Base-by-base conservation (phyloP, 2,113 vertebrate genomes). In the Tyto alba region DNA sequence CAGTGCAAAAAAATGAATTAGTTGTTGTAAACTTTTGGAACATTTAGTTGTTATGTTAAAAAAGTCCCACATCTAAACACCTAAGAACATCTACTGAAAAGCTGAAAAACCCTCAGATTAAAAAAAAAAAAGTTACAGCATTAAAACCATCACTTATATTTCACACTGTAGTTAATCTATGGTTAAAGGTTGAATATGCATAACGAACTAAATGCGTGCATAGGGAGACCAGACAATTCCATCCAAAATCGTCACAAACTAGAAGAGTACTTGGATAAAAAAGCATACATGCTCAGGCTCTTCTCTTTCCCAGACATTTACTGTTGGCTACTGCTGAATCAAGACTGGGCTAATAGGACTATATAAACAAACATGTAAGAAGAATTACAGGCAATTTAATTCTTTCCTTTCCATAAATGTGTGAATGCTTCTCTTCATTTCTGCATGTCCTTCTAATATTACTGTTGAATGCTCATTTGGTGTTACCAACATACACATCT, bases 171-270 rank as follows among this genome's bases (percentile, higher is more conserved):
- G 32, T 66, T 88, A 82, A 74, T 19, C 47, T 53, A 36, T 0
- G 0, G 36, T 21, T 69, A 71, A 41, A 71, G 59, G 30, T 63
- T 74, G 78, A 75, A 41, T 27, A 78, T 1, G 2, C 0, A 0
- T 67, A 63, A 63, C 3, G 1, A 50, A 59, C 27, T 88, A 38
- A 17, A 88, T 63, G 11, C 3, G 10, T n/a, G 48, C 13, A 41
- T 13, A 11, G 27, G 52, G 26, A 86, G 32, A 88, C 3, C 13
- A 50, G n/a, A 38, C 34, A 71, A 50, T 79, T 82, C 85, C 11
- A 79, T 45, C 17, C 36, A 57, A 59, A 82, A 71, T n/a, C 52
- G 67, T 29, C n/a, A 69, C 23, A 67, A 90, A 71, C 14, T 32
- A 26, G 21, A 52, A 69, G 7, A 66, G 10, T 48, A 40, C 21